phyloP scores from a whole-genome alignment of 1,140 invertebrate genomes.

The Parapsyche elsis region DNA sequence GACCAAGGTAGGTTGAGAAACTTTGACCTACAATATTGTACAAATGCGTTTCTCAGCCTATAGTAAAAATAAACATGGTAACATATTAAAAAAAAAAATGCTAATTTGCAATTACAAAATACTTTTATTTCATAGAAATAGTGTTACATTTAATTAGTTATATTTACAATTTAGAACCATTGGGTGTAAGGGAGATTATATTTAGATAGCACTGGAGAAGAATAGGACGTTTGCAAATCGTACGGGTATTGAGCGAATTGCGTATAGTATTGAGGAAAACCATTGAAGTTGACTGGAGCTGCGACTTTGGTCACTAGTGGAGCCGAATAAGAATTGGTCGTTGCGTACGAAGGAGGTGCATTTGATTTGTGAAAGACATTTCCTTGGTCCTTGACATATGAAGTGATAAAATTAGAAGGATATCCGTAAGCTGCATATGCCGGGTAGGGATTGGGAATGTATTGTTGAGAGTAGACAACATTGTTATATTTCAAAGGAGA shows the following conservation, averaged over 20 bases:
- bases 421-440: neutral
- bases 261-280: conserved; percentile 14
- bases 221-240: conserved; percentile 6
- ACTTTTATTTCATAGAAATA: neutral
- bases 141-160: neutral
- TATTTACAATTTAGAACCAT: conserved; percentile 20
- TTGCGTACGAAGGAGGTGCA: conserved; percentile 39
- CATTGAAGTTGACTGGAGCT: conserved; percentile 35
- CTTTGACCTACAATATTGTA: no score
- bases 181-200: conserved; percentile 24
- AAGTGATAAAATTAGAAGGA: conserved; percentile 16
- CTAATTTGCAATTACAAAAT: conserved; percentile 11
- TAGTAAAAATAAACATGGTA: no score
- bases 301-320: conserved; percentile 35
- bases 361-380: neutral
- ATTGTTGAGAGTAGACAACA: neutral
- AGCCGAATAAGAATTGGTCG: conserved; percentile 40
- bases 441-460: neutral
- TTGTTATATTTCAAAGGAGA: conserved; percentile 14
- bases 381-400: neutral
- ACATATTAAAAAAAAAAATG: no score
- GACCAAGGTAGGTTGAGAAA: no score
- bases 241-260: conserved; percentile 22
- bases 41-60: no score
- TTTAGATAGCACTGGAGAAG: conserved; percentile 1